phyloP scores from a whole-genome alignment of 1,140 invertebrate genomes.

The Bombus impatiens region DNA sequence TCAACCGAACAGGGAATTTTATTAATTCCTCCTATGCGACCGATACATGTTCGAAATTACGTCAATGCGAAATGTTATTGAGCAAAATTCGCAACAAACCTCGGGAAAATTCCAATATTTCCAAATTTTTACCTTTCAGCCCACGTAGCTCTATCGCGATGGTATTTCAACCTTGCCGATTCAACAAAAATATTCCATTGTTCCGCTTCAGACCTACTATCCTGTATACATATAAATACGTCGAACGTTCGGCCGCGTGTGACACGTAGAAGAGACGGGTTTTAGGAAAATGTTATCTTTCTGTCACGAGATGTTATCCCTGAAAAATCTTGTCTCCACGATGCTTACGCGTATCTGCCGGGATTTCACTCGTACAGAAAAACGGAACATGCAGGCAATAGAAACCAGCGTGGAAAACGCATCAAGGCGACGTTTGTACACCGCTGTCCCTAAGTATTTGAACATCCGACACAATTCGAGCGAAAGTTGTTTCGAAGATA shows the following conservation, averaged over 20 bases:
- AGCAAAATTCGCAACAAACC: not conserved
- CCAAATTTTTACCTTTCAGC: not conserved
- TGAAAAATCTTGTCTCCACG: conserved; percentile 38
- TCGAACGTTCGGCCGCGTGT: not conserved
- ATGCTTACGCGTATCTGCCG: conserved; percentile 18
- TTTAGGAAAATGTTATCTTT: conserved; percentile 47
- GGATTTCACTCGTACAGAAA: conserved; percentile 33
- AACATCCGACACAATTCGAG: not conserved
- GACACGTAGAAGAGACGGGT: conserved; percentile 1
- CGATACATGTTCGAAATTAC: not conserved
- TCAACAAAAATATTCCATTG: not conserved
- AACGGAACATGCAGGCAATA: not conserved
- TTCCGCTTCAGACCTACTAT: not conserved
- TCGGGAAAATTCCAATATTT: not conserved
- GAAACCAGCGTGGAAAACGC: not conserved
- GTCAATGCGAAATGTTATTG: too few relatives aligned
- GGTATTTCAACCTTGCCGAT: not conserved
- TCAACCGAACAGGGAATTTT: not conserved
- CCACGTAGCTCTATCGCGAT: not conserved
- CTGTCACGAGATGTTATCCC: conserved; percentile 48
- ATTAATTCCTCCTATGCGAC: not conserved
- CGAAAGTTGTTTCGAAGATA: too few relatives aligned
- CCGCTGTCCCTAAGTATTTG: not conserved
- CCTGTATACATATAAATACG: conserved; percentile 17
- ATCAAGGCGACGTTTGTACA: not conserved